Evolutionary conservation across 2,888 invertebrate species (phyloP), one percentile per base, ranked within the genome.

Genomic region (Acanthacorydalis orientalis): DNA sequence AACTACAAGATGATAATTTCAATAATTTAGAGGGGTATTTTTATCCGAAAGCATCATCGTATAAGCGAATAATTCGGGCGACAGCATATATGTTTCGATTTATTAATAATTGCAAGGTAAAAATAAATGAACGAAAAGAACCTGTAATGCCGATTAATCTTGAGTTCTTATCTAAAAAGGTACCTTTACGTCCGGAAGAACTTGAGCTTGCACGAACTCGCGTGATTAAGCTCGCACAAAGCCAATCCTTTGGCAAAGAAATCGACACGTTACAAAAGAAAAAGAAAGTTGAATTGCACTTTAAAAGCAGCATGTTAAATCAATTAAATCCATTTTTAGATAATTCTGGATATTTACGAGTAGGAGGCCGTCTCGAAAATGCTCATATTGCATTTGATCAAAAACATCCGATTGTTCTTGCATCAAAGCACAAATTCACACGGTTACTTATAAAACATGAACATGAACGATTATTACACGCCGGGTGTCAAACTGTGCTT

Each of bases 401-500:
- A 32, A 53, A 51, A 49, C 48, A 51, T 40, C 50, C 52, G 8
- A 47, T 52, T 9, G 8, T 53, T 4, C 42, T 53, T 37, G 47
- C 46, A 1, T 15, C 35, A 3, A 50, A 49, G 15, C 45, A 50
- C 32, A 9, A 8, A n/a, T 43, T 54, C 12, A 48, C 51, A 1
- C 34, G 47, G 31, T 42, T 52, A 31, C 44, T 56, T 35, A 43
- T 56, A 15, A 16, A 43, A 10, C 10, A 51, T 44, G 51, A 53
- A 12, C 57, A 57, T 50, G 7, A 34, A 1, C 11, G 31, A 12
- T 15, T 49, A 4, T 45, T 53, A 7, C 55, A 53, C 48, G 53
- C 55, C 4, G 54, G 54, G 1, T 43, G 50, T 8, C 51, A 50
- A 31, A 49, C 50, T 12, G 12, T 48, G 33, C 43, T 54, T n/a